Conservation (phyloP, 2,797 vertebrate species). For the Helicolenus hilgendorfi region DNA sequence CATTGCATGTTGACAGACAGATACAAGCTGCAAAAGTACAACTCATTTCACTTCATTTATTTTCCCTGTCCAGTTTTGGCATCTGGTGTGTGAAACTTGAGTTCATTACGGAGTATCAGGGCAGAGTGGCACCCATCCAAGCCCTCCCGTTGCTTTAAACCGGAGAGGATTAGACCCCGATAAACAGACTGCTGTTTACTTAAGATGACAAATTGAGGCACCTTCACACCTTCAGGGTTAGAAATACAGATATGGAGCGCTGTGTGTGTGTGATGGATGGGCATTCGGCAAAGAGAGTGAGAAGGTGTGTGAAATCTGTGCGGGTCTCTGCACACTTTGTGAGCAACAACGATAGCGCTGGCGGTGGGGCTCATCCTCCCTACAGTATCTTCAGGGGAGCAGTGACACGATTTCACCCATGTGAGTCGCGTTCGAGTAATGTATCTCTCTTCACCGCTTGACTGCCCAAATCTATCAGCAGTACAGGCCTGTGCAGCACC, state of each 20-base stretch:
- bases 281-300: constrained; percentile 45
- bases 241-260: constrained; percentile 73
- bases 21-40: constrained; percentile 9
- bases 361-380: constrained; percentile 25
- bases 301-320: constrained; percentile 42
- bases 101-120: constrained; percentile 18
- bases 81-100: constrained; percentile 43
- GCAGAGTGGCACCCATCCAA: constrained; percentile 44
- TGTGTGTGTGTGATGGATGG: constrained; percentile 67
- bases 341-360: constrained; percentile 26
- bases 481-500: constrained; percentile 5
- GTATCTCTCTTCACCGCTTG: constrained; percentile 57
- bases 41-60: constrained; percentile 32
- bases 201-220: constrained; percentile 77
- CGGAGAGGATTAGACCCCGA: constrained; percentile 63
- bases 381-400: constrained; percentile 34
- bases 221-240: constrained; percentile 76
- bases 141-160: constrained; percentile 35
- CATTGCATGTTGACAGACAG: constrained; percentile 10
- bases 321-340: constrained; percentile 23
- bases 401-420: constrained; percentile 64
- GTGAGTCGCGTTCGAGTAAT: constrained; percentile 60
- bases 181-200: constrained; percentile 80
- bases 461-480: constrained; percentile 64
- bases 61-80: constrained; percentile 34